Base-by-base conservation (phyloP, 37 sponge, comb jelly and placozoan genomes). In the Agelas oroides region DNA sequence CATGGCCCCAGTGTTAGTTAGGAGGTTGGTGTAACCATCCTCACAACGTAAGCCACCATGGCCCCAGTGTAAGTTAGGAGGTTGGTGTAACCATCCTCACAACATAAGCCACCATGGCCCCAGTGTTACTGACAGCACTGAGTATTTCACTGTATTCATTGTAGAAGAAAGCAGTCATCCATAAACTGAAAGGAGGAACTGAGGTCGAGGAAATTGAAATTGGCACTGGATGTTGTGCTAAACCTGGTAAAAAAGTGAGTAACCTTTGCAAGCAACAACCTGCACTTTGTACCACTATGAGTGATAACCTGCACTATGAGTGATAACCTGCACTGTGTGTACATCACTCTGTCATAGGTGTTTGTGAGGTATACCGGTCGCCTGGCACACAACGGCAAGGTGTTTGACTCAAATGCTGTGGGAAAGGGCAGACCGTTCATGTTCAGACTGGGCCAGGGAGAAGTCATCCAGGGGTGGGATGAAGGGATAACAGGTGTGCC, bases 401-500 rank as follows among this genome's bases (percentile, higher is more conserved):
- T 70, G 24, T 80, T 80, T 69, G 81, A 80, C 30, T 80, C 70
- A 1, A 80, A 69, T 37, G 8, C 46, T 8, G 3, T 54, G 25
- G 34, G 15, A 2, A 13, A 2, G 20, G 25, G 55, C 16, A 63
- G 33, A 6, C 66, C 70, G 2, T 80, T 80, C 71, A 30, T 35
- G 59, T 80, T 80, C 53, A 70, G 70, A 27, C 70, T 80, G 20
- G 81, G 81, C 1, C 69, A 80, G 58, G 71, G 81, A 69, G 81
- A 80, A 33, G 81, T 80, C 27, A 68, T 80, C 16, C 39, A 41
- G 25, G 81, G 81, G 11, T 80, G 81, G 81, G 81, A 80, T 39
- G 70, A 69, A 55, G 81, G 81, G 54, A 20, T 80, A 6, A 1
- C 67, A 24, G 70, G 81, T 46, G 37, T 38, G 39, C 34, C n/a